Base-by-base conservation (phyloP, 2,888 invertebrate genomes). In the Drosophila macrospina region DNA sequence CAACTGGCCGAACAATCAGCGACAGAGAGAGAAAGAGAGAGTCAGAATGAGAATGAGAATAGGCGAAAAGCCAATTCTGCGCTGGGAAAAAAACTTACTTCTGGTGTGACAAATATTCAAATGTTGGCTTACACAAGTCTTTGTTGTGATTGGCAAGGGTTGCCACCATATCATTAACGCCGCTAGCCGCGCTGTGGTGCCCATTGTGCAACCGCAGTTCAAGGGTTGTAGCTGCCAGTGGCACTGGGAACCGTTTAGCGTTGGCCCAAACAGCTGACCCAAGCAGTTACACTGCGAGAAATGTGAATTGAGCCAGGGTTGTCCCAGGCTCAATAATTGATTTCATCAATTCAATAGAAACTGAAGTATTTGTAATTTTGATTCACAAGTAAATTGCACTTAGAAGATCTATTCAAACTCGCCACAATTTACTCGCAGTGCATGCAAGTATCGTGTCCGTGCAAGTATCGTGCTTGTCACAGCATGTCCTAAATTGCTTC, bases 131-230 rank as follows among this genome's bases (percentile, higher is more conserved):
- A 15, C 11, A 47, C 30, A 68, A 74, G 20, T 59, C 69, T 51
- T 78, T 78, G 78, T 78, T 78, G 24, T 79, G 79, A 78, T 78
- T 64, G 78, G 15, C 50, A 68, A 84, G 82, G 84, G 76, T 80
- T 80, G 74, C 82, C 80, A 82, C 68, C 77, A 85, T 89, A 90
- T 90, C 90, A 90, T 90, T 90, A 90, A 80, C 85, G 88, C 89
- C 83, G 87, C 76, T 67, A 56, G 72, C 74, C 68, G 60, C 90
- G 68, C 78, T 89, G 89, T 84, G 89, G 89, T 89, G 86, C 86
- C 85, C 74, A 84, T 86, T 86, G 86, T 80, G 66, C 67, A 57
- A 86, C 84, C 86, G 78, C 84, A 81, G 61, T 44, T 20, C 60
- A 80, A 68, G 75, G 80, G 70, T 67, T 68, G 65, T 55, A 30